Conservation (phyloP, 2,113 vertebrate genomes). For the Heterotis niloticus region DNA sequence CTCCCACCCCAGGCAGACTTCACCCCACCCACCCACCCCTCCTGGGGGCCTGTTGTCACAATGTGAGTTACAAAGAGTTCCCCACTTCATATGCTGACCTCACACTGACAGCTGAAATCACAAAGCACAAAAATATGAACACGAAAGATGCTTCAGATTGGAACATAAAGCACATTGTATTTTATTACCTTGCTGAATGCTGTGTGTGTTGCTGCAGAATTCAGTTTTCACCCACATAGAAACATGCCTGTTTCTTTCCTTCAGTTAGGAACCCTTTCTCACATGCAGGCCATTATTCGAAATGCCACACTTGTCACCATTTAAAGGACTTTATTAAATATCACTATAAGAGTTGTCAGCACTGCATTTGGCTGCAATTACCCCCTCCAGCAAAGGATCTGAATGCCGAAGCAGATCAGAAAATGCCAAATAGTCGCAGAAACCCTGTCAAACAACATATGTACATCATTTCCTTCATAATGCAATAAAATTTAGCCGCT, state of each 20-base stretch:
- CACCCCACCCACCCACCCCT: too few species aligned
- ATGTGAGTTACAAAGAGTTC: too few species aligned
- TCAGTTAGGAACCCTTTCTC: neutral
- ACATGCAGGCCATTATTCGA: neutral
- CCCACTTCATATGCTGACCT: too few species aligned
- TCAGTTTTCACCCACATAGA: neutral
- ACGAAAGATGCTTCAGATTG: neutral
- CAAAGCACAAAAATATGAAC: neutral
- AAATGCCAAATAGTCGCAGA: neutral
- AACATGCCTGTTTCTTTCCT: neutral
- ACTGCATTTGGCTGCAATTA: neutral
- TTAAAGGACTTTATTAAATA: constrained; percentile 10
- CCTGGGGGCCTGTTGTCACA: too few species aligned
- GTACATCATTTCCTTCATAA: neutral
- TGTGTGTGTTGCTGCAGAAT: neutral
- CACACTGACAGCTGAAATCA: too few species aligned
- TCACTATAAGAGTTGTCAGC: neutral
- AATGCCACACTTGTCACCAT: neutral
- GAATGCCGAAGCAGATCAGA: neutral
- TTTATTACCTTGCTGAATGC: neutral
- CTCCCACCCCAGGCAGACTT: too few species aligned
- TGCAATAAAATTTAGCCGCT: too few species aligned
- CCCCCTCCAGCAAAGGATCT: neutral
- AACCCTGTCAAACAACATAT: neutral
- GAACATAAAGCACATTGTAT: neutral